These are phyloP conservation scores for Aphrophora alni DNA, from an alignment of 2,888 invertebrate species.

Conservation along the genomic window DNA sequence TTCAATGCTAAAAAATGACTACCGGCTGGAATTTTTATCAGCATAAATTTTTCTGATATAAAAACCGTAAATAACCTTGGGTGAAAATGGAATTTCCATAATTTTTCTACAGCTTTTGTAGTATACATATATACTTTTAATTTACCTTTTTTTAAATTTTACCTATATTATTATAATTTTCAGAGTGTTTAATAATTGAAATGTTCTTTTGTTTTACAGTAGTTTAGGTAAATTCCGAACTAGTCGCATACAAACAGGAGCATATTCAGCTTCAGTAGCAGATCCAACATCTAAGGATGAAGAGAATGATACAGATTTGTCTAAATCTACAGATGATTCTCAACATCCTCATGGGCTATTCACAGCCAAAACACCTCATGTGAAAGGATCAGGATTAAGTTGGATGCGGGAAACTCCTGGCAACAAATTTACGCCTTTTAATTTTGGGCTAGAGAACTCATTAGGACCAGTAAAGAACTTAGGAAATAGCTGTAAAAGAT, in stretches of 20 bases:
- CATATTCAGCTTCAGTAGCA: neutral
- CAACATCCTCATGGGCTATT: neutral
- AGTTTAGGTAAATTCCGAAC: neutral
- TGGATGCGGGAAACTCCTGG: constrained; percentile 1
- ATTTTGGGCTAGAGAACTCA: neutral
- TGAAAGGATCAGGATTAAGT: neutral
- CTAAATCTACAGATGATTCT: neutral
- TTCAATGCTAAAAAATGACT: too few relatives aligned
- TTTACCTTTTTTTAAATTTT: too few relatives aligned
- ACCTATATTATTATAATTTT: too few relatives aligned
- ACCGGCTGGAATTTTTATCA: too few relatives aligned
- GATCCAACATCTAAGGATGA: neutral
- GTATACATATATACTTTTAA: too few relatives aligned
- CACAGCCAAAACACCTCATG: neutral
- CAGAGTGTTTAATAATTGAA: neutral
- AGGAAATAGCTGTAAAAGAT: neutral
- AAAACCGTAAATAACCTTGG: too few relatives aligned
- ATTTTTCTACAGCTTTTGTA: too few relatives aligned
- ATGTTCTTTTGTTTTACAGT: neutral
- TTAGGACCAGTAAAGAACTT: neutral
- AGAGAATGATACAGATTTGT: neutral
- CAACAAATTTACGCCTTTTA: neutral
- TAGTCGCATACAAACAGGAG: neutral
- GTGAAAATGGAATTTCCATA: too few relatives aligned
- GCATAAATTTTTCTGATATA: too few relatives aligned